These are phyloP conservation scores for Diglossa cyanea DNA, from an alignment of 2,797 vertebrate species.

Conservation along the genomic window DNA sequence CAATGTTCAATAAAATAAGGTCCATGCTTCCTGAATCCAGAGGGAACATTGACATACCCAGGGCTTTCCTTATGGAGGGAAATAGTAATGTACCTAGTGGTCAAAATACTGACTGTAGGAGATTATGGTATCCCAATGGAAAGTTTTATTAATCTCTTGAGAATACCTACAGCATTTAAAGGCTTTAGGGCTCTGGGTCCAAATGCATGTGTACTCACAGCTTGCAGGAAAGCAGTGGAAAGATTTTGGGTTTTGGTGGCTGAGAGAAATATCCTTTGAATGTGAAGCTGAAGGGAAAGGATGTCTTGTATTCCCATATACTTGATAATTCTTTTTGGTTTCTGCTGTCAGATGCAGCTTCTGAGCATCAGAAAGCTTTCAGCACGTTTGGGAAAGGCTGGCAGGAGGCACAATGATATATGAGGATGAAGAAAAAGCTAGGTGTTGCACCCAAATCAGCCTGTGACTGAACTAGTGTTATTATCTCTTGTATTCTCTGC, in stretches of 20 bases:
- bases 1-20: neutral
- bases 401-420: neutral
- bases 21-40: neutral
- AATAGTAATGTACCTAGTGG: neutral
- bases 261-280: neutral
- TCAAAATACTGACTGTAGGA: neutral
- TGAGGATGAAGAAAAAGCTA: neutral
- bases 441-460: neutral
- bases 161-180: neutral
- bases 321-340: neutral
- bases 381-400: neutral
- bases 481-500: neutral
- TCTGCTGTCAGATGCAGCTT: neutral
- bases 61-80: neutral
- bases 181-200: neutral
- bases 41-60: neutral
- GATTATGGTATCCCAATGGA: neutral
- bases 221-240: neutral
- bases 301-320: neutral
- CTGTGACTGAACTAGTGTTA: neutral
- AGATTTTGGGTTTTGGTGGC: neutral
- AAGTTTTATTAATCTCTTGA: neutral
- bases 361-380: neutral
- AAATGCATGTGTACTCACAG: neutral
- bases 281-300: neutral